Evolutionary conservation across 1,140 invertebrate genomes (phyloP).

Genomic region (Pogonomyrmex barbatus): DNA sequence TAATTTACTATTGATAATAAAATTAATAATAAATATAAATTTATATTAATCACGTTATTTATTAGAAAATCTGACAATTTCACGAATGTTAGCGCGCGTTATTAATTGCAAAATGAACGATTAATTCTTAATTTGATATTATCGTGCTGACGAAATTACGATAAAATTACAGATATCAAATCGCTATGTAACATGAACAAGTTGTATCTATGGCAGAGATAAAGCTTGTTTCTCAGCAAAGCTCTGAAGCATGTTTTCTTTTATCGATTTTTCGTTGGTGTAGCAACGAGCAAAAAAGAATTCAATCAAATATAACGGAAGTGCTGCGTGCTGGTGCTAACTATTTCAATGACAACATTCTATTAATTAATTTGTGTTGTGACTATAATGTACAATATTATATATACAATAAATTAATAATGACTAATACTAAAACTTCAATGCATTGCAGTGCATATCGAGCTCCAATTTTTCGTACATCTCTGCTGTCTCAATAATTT

Average conservation of each 20-base stretch:
- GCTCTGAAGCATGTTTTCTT: not conserved
- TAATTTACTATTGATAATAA: conserved; percentile 29
- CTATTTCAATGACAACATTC: conserved; percentile 20
- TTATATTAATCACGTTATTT: not conserved
- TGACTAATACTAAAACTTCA: conserved; percentile 49
- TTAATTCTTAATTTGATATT: conserved; percentile 16
- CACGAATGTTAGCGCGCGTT: conserved; percentile 47
- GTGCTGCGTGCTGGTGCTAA: not conserved
- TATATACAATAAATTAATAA: conserved; percentile 60
- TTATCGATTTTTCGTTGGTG: not conserved
- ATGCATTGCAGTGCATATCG: conserved; percentile 14
- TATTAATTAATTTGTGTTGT: conserved; percentile 5
- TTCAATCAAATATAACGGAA: conserved; percentile 18
- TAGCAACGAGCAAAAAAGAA: conserved; percentile 5
- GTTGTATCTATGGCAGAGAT: conserved; percentile 34
- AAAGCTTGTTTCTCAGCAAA: not conserved
- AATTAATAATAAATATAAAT: not conserved
- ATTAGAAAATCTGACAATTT: conserved; percentile 43
- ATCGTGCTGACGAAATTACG: conserved; percentile 27
- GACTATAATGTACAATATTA: conserved; percentile 18
- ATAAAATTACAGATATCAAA: conserved; percentile 31
- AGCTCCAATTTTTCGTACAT: conserved; percentile 29
- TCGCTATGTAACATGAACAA: not conserved
- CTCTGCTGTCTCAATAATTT: conserved; percentile 21
- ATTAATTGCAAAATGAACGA: conserved; percentile 13